phyloP scores from a whole-genome alignment of 1,140 invertebrate genomes.

The Sminthurides bifidus region DNA sequence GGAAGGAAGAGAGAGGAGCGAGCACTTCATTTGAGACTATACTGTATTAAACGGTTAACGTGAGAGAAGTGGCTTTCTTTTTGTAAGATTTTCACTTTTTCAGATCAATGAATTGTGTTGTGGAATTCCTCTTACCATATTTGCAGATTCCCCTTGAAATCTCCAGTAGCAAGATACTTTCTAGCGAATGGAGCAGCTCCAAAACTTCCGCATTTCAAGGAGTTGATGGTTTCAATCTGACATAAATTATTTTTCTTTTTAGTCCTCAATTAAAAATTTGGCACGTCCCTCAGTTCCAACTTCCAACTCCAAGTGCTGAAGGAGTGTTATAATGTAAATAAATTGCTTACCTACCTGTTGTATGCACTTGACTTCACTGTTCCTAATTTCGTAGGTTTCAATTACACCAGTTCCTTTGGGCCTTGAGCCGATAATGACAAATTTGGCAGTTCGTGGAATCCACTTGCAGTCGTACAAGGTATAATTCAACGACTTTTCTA shows the following conservation, averaged over 20 bases:
- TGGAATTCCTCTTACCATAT: conserved; percentile 54
- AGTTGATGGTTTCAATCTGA: conserved; percentile 57
- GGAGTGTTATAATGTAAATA: conserved; percentile 3
- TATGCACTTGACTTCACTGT: conserved; percentile 56
- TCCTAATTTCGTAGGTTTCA: conserved; percentile 72
- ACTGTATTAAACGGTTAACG: no score
- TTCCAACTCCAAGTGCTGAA: not conserved
- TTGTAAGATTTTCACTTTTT: no score
- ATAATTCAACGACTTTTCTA: conserved; percentile 69
- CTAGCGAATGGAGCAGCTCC: conserved; percentile 67
- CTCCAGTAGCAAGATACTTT: conserved; percentile 74
- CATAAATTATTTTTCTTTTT: no score
- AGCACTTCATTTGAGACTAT: no score
- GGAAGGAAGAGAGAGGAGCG: no score
- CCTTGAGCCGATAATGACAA: conserved; percentile 73
- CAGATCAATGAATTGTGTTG: no score
- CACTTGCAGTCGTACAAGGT: conserved; percentile 86
- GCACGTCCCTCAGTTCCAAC: no score
- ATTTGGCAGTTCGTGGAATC: conserved; percentile 86
- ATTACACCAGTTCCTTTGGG: conserved; percentile 70
- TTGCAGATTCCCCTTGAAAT: conserved; percentile 75
- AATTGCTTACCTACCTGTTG: conserved; percentile 43
- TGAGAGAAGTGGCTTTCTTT: no score
- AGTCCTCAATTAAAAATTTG: no score
- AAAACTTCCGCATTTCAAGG: conserved; percentile 89